Base-by-base conservation (phyloP, 2,888 invertebrate species). In the Stenurella melanura region DNA sequence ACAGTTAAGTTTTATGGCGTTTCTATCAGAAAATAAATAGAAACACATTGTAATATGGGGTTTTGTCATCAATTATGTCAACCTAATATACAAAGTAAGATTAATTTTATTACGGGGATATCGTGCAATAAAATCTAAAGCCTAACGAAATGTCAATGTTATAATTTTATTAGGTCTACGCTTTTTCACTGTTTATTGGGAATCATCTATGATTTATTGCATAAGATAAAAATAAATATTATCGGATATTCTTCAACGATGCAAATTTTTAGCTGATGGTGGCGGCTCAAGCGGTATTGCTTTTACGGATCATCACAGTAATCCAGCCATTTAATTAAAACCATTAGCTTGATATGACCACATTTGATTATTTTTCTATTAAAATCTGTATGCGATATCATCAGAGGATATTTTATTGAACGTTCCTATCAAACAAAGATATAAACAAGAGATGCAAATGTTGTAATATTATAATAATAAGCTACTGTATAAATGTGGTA, bases 1-100 rank as follows among this genome's bases (percentile, higher is more conserved):
- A 79, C 79, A 70, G 76, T 80, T 81, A 79, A 77, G 69, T 81
- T 83, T 81, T 81, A 81, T 82, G 77, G 78, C 67, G 56, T 76
- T 75, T 76, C 76, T 81, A 80, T 79, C 79, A 78, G 74, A 76
- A 77, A 79, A 81, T 78, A 81, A 81, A 79, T 79, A 80, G 76
- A 78, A 80, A 78, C 76, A 76, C 71, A 71, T 78, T 77, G 71
- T 80, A 75, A 72, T 72, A 72, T 72, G 54, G 66, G 75, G 77
- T 73, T 76, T 72, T 64, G 78, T 78, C 72, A 76, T 78, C 74
- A 73, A 78, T 76, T 76, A 66, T 75, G 73, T 78, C 73, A 74
- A 75, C 73, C 73, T 76, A 70, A 75, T 80, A 78, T 77, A 69
- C 68, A 78, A 72, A 72, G 74, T 74, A 69, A 66, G 76, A 80